These are phyloP conservation scores for Drosophila cognata DNA, from an alignment of 2,888 invertebrate genomes.

Conservation along the genomic window DNA sequence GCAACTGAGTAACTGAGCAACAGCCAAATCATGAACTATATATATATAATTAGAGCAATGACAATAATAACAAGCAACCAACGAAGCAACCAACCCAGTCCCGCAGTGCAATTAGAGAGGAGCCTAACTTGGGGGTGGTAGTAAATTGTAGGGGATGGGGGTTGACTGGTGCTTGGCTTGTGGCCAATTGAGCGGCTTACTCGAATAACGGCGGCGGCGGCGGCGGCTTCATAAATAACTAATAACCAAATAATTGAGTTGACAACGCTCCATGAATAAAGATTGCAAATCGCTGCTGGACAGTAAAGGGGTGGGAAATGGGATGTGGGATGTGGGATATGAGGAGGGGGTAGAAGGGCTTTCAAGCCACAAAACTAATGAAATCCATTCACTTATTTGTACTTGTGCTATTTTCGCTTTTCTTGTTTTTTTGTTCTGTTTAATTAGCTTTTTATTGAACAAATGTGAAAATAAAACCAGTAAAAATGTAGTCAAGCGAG, in stretches of 20 bases:
- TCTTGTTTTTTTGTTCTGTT: background rate
- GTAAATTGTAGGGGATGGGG: background rate
- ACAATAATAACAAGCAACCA: conserved; percentile 32
- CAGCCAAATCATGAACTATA: background rate
- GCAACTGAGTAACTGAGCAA: conserved; percentile 2
- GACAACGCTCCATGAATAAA: conserved; percentile 55
- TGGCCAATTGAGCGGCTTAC: conserved; percentile 60
- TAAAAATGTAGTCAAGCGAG: background rate
- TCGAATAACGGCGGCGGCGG: conserved; percentile 46
- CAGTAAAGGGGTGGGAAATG: background rate
- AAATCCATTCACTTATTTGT: conserved; percentile 36
- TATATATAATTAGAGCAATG: background rate
- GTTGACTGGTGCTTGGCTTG: conserved; percentile 5
- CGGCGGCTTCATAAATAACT: conserved; percentile 64
- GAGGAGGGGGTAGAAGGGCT: background rate
- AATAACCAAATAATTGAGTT: conserved; percentile 69
- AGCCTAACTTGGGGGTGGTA: background rate
- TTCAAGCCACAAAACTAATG: conserved; percentile 30
- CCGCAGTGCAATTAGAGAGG: conserved; percentile 55
- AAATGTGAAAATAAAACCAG: background rate
- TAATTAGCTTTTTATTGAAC: conserved; percentile 8
- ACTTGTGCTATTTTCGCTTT: background rate
- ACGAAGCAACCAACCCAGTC: conserved; percentile 29
- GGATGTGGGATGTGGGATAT: background rate
- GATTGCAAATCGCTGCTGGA: conserved; percentile 37